Conservation (phyloP, 2,888 invertebrate genomes). For the Schrankia costaestrigalis region DNA sequence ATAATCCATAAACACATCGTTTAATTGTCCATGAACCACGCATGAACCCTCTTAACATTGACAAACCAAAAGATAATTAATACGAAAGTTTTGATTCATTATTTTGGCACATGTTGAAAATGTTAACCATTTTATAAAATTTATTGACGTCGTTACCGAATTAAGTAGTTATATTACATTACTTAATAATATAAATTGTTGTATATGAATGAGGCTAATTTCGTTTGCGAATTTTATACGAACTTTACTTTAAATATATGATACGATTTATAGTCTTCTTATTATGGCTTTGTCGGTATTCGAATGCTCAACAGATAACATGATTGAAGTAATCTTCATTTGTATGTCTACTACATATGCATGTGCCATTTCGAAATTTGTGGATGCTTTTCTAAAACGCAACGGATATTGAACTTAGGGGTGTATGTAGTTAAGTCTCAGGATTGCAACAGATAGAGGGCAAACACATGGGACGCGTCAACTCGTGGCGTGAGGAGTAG, state of each 20-base stretch:
- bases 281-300: constrained; percentile 20
- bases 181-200: constrained; percentile 18
- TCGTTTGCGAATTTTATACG: constrained; percentile 8
- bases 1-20: constrained; percentile 11
- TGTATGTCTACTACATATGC: constrained; percentile 38
- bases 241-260: constrained; percentile 21
- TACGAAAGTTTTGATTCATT: constrained; percentile 20
- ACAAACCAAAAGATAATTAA: constrained; percentile 7
- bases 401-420: constrained; percentile 31
- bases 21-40: constrained; percentile 11
- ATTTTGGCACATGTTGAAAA: constrained; percentile 19
- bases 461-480: constrained; percentile 37
- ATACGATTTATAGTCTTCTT: constrained; percentile 21
- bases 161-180: constrained; percentile 18
- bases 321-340: constrained; percentile 39
- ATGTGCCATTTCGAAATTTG: constrained; percentile 35
- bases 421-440: constrained; percentile 15
- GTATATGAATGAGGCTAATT: constrained; percentile 15
- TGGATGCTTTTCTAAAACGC: constrained; percentile 15
- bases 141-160: constrained; percentile 16
- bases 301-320: constrained; percentile 27
- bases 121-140: constrained; percentile 21
- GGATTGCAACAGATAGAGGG: constrained; percentile 12
- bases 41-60: too few relatives aligned
- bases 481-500: constrained; percentile 40